Evolutionary conservation across 2,888 invertebrate genomes (phyloP), one percentile per base, ranked within the genome.

Genomic region (Cetonia aurata): DNA sequence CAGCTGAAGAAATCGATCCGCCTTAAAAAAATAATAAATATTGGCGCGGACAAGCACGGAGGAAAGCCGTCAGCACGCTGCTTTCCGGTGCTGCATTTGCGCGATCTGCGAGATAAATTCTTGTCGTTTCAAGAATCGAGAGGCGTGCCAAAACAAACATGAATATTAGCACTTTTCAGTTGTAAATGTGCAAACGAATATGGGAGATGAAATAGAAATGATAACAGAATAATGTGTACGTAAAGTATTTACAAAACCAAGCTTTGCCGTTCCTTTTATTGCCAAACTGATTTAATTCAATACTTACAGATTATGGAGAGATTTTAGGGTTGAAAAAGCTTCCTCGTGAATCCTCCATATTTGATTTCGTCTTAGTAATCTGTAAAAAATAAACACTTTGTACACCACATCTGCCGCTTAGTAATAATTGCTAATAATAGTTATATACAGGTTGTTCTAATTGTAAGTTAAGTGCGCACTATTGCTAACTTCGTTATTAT

Each of bases 241-340:
- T 10, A 10, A 4, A 25, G 3, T 25, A 25, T 25, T 25, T 25
- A 25, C 25, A 25, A 25, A 25, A 25, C 4, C 3, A 25, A 37
- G 4, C 4, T 37, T 37, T 37, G 37, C 25, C 25, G 25, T 25
- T 25, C n/a, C 6, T 33, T 33, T 33, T 33, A 33, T 33, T 33
- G n/a, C n/a, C n/a, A n/a, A n/a, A n/a, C n/a, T 37, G 6, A 10
- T 37, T 37, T 37, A 37, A 59, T 37, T 37, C 37, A 68, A 66
- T 87, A 94, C 96, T 95, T 88, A 97, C 96, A 97, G 86, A 78
- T 95, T 91, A 84, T 91, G 89, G 74, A 98, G 88, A 76, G 90
- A 90, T 72, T 92, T 91, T 79, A 96, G 87, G 85, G 92, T 92
- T 77, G 87, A 86, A 84, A 98, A 96, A 70, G 95, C 94, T 77